Evolutionary conservation across 2,113 vertebrate genomes (phyloP), one percentile per base, ranked within the genome.

Genomic region (Elephantulus edwardii): DNA sequence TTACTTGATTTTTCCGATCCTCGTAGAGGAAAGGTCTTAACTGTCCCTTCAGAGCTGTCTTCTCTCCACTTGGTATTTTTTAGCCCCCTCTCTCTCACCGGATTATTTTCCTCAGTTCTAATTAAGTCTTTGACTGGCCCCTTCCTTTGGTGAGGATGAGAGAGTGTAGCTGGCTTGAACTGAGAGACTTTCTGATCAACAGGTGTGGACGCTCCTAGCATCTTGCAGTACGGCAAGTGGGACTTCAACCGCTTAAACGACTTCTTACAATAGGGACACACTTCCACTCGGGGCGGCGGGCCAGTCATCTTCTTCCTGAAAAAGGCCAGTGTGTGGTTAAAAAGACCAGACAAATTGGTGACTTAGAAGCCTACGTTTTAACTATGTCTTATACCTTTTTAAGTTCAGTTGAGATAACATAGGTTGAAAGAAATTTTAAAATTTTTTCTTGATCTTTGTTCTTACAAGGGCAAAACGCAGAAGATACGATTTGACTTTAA

Each of bases 161-260:
- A 30, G 13, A 35, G 46, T 6, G 40, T 16, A 56, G 86, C 44
- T 50, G 83, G 42, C 38, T 87, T 72, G 28, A 86, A 70, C 60
- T 42, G 74, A 85, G 3, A 13, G 14, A n/a, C 33, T 6, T 93
- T 80, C 8, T 62, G 48, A 19, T 81, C 46, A 26, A 35, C 16
- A 77, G 87, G 28, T 70, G 9, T 2, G 33, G 48, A 2, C 1
- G 42, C 3, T 35, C 20, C 58, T 24, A 93, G 95, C 95, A 97
- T 93, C 77, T 98, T 99, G 96, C 99, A 99, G 82, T 98, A 96
- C 9, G 98, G 98, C 77, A 99, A 96, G 83, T 99, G 99, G 9
- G 97, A 91, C 76, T 99, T 99, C 60, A 99, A 95, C 79, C 99
- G 97, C 91, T 98, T 99, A 97, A 98, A 99, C 0, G 97, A 94